Evolutionary conservation across 2,797 vertebrate genomes (phyloP).

Genomic region (Girardinus metallicus): DNA sequence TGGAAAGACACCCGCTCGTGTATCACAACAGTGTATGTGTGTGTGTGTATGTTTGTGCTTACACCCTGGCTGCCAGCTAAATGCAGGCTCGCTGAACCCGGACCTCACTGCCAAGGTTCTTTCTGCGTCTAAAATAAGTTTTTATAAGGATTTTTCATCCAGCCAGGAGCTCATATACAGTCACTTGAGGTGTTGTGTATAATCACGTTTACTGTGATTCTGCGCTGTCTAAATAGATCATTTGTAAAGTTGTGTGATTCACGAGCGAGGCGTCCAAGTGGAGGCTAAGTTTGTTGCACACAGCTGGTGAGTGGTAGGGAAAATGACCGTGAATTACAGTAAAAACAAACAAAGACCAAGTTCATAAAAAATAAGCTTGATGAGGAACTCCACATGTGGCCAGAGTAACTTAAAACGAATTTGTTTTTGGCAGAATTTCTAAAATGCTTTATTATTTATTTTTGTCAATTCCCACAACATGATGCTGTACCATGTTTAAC

Average conservation of each 20-base stretch:
- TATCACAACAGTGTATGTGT: conserved; percentile 61
- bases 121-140: conserved; percentile 34
- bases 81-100: conserved; percentile 31
- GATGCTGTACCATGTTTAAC: background rate
- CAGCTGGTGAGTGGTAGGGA: conserved; percentile 9
- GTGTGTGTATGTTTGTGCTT: conserved; percentile 46
- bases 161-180: conserved; percentile 39
- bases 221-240: conserved; percentile 48
- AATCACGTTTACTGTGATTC: conserved; percentile 35
- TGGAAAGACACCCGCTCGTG: conserved; percentile 52
- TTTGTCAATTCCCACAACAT: background rate
- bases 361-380: background rate
- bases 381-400: background rate
- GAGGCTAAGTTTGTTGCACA: conserved; percentile 34
- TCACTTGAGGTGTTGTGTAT: conserved; percentile 47
- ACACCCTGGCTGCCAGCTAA: conserved; percentile 27
- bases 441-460: background rate
- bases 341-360: background rate
- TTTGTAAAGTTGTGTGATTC: conserved; percentile 47
- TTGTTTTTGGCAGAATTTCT: background rate
- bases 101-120: conserved; percentile 38
- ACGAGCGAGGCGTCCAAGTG: conserved; percentile 42
- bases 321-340: background rate
- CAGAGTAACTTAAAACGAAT: background rate
- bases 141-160: conserved; percentile 9